Conservation (phyloP, 2,113 vertebrate species). For the Grallaria varia region DNA sequence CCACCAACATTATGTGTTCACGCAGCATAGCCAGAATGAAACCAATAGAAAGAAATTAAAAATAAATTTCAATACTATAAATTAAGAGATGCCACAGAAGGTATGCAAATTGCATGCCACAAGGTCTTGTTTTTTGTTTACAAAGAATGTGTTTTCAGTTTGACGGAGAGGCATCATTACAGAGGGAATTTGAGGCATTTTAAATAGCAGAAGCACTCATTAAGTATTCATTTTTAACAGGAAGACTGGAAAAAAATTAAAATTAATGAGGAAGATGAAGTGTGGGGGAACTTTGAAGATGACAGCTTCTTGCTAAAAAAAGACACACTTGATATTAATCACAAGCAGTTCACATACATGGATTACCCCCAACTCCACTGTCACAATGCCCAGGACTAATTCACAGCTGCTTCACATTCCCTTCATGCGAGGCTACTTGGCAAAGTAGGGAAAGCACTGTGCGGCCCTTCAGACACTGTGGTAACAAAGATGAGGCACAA, state of each 20-base stretch:
- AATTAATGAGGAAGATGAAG: conserved; percentile 70
- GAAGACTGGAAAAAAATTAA: conserved; percentile 61
- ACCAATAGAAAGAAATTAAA: conserved; percentile 63
- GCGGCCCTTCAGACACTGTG: accelerated
- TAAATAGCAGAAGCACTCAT: conserved; percentile 62
- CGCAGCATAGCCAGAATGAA: conserved; percentile 75
- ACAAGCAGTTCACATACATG: conserved; percentile 10
- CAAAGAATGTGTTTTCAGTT: conserved; percentile 51
- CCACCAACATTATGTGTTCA: conserved; percentile 31
- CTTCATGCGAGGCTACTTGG: background rate
- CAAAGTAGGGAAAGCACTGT: background rate
- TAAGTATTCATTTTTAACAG: conserved; percentile 70
- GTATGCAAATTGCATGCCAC: conserved; percentile 52
- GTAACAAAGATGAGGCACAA: background rate
- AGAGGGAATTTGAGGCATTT: conserved; percentile 64
- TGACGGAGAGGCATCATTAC: conserved; percentile 70
- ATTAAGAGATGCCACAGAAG: conserved; percentile 69
- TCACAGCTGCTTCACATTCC: background rate
- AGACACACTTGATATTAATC: conserved; percentile 50
- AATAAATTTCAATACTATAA: conserved; percentile 47
- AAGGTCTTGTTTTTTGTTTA: conserved; percentile 66
- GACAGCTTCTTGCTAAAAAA: conserved; percentile 58
- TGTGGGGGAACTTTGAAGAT: conserved; percentile 38
- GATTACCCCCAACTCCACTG: background rate
- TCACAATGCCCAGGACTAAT: background rate